These are phyloP conservation scores for Rhinella marina DNA, from an alignment of 2,797 vertebrate genomes.

Conservation along the genomic window DNA sequence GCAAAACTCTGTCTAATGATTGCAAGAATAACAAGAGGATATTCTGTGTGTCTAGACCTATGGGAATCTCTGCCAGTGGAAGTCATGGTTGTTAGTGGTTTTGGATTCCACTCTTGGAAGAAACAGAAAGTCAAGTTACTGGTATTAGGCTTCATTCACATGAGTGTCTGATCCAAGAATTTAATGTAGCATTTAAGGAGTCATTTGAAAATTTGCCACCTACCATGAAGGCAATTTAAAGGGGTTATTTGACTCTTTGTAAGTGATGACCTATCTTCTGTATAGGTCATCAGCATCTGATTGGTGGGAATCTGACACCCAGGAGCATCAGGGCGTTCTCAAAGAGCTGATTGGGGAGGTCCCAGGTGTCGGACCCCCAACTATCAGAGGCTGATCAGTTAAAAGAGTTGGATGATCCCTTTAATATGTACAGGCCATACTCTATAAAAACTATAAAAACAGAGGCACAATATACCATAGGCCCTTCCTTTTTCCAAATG, in stretches of 20 bases:
- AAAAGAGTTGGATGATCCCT: too few species aligned
- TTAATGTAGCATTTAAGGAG: background rate
- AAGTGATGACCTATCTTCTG: too few species aligned
- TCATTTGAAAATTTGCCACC: background rate
- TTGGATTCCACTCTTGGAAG: background rate
- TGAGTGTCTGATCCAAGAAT: background rate
- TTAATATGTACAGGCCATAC: background rate
- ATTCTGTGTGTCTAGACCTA: background rate
- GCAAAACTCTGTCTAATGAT: background rate
- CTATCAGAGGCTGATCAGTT: too few species aligned
- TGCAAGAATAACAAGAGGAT: constrained; percentile 4
- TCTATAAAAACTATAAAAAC: background rate
- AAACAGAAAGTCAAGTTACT: background rate
- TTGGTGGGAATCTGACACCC: too few species aligned
- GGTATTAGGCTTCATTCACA: background rate
- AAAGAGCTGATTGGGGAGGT: too few species aligned
- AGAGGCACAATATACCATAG: too few species aligned
- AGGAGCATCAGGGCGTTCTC: too few species aligned
- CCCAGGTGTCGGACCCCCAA: too few species aligned
- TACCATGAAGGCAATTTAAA: background rate
- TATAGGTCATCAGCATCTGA: too few species aligned
- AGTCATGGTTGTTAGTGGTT: background rate
- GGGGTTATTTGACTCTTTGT: too few species aligned
- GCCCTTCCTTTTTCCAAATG: too few species aligned
- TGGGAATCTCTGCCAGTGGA: background rate